These are phyloP conservation scores for Oriolus oriolus DNA, from an alignment of 2,113 vertebrate species.

Conservation along the genomic window DNA sequence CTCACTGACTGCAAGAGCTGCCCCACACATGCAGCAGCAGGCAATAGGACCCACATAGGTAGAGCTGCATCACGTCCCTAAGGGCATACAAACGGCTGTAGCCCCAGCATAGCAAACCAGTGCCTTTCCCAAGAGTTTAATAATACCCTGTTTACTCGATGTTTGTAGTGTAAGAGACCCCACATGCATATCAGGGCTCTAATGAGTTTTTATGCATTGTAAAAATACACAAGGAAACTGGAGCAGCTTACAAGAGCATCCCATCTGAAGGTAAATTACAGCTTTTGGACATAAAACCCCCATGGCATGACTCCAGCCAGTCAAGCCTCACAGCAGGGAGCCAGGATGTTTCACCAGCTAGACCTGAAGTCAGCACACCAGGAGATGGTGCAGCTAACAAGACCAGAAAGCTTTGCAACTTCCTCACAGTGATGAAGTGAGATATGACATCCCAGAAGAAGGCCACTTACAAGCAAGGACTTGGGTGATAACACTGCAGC, in stretches of 20 bases:
- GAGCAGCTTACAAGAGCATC: neutral
- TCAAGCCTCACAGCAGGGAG: neutral
- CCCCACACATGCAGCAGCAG: neutral
- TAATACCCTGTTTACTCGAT: neutral
- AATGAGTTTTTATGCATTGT: neutral
- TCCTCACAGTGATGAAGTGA: neutral
- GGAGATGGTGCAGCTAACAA: neutral
- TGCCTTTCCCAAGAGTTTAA: neutral
- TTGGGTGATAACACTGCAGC: neutral
- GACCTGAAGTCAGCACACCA: neutral
- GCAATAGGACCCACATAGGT: neutral
- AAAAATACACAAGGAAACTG: neutral
- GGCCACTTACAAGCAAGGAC: neutral
- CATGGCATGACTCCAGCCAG: neutral
- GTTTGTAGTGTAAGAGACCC: neutral
- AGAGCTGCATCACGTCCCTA: rapidly evolving
- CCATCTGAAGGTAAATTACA: neutral
- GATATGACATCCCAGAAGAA: neutral
- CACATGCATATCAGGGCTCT: neutral
- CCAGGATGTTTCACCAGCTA: neutral
- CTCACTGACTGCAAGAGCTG: neutral
- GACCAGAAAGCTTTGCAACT: neutral
- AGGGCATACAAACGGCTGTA: neutral
- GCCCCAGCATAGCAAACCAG: neutral
- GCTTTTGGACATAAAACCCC: neutral